These are phyloP conservation scores for Neomorphus geoffroyi DNA, from an alignment of 2,797 vertebrate species.

Conservation along the genomic window DNA sequence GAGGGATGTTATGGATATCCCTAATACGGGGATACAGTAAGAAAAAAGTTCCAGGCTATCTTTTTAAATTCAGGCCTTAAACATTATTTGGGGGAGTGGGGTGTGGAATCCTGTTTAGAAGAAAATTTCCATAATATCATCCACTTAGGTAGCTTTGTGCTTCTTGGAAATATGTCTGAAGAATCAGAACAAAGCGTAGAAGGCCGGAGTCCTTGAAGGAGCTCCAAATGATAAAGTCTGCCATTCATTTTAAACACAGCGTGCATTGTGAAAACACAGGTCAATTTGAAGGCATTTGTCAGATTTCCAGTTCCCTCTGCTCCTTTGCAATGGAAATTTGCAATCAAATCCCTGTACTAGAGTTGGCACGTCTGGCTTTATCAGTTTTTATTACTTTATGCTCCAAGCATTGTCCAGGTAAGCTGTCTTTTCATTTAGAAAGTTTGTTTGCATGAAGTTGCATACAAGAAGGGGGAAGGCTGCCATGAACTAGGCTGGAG, in stretches of 20 bases:
- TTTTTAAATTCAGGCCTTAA: conserved; percentile 57
- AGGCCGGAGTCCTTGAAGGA: conserved; percentile 68
- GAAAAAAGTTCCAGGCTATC: not conserved
- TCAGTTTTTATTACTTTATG: not conserved
- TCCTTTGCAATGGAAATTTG: conserved; percentile 74
- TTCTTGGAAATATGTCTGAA: conserved; percentile 70
- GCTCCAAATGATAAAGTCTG: conserved; percentile 74
- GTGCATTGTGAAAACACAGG: conserved; percentile 66
- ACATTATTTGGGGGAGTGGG: not conserved
- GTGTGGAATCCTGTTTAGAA: not conserved
- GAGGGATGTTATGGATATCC: no score
- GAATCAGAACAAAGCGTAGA: conserved; percentile 71
- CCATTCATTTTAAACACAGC: conserved; percentile 68
- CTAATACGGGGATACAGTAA: not conserved
- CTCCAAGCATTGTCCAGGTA: conserved; percentile 16
- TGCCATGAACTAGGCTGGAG: not conserved
- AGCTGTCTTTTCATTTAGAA: conserved; percentile 34
- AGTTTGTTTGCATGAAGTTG: conserved; percentile 40
- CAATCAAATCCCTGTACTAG: conserved; percentile 59
- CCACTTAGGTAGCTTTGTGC: conserved; percentile 29
- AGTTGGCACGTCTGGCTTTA: conserved; percentile 26
- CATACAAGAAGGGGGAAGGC: not conserved
- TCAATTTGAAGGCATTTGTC: conserved; percentile 66
- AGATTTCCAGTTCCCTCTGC: conserved; percentile 58
- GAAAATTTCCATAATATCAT: conserved; percentile 27